phyloP scores from a whole-genome alignment of 2,113 vertebrate genomes.

The Sylvilagus bachmani region DNA sequence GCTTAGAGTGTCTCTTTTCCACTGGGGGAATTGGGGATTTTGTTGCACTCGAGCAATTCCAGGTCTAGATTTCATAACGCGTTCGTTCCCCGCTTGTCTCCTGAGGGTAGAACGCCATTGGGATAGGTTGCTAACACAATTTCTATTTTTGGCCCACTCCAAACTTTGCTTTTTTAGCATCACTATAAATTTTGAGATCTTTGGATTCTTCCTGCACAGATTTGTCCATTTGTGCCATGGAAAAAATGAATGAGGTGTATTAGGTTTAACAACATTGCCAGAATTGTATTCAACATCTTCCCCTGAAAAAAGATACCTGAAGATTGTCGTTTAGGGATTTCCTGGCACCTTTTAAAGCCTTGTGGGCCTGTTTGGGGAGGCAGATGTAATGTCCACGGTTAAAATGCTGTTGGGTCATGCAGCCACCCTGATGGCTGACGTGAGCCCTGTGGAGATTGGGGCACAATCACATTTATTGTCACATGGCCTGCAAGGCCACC shows the following conservation, averaged over 20 bases:
- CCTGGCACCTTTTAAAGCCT: constrained; percentile 55
- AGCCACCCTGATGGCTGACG: constrained; percentile 49
- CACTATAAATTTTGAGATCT: constrained; percentile 52
- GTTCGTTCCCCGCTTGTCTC: constrained; percentile 56
- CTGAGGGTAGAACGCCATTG: constrained; percentile 69
- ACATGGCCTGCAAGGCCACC: constrained; percentile 69
- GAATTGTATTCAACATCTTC: constrained; percentile 71
- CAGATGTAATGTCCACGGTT: constrained; percentile 70
- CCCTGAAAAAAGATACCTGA: constrained; percentile 63
- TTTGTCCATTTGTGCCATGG: constrained; percentile 8
- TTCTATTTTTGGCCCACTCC: constrained; percentile 80
- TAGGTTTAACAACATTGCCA: constrained; percentile 13
- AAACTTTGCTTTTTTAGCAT: constrained; percentile 63
- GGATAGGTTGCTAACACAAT: constrained; percentile 79
- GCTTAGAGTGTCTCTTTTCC: constrained; percentile 52
- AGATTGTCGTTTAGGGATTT: constrained; percentile 56
- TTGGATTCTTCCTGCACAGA: constrained; percentile 25
- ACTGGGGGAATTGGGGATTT: constrained; percentile 75
- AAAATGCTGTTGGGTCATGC: constrained; percentile 67
- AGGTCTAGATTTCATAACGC: constrained; percentile 81
- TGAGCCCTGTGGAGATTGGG: background rate
- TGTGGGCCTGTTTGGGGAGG: constrained; percentile 57
- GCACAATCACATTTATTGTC: background rate
- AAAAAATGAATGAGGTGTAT: constrained; percentile 39
- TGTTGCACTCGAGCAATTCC: constrained; percentile 79